These are phyloP conservation scores for Macrotrachela quadricornifera DNA, from an alignment of 1,140 invertebrate species.

Conservation along the genomic window DNA sequence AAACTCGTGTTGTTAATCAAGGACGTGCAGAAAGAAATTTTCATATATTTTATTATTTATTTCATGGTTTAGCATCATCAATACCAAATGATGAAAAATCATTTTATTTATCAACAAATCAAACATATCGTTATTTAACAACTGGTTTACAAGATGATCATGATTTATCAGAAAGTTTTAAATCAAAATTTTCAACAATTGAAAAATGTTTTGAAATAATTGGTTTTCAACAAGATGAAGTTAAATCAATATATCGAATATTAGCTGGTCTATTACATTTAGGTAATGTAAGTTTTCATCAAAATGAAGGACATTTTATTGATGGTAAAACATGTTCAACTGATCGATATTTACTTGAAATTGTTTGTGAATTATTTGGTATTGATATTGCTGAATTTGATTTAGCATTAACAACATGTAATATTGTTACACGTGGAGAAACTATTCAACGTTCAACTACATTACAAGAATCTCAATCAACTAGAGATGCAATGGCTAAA, in stretches of 20 bases:
- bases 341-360: background rate
- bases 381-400: slow-evolving; percentile 52
- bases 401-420: slow-evolving; percentile 56
- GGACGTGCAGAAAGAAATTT: slow-evolving; percentile 58
- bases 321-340: slow-evolving; percentile 40
- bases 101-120: no score
- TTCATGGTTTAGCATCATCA: slow-evolving; percentile 42
- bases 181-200: slow-evolving; percentile 25
- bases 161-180: background rate
- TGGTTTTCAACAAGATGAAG: slow-evolving; percentile 36
- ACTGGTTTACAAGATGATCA: no score
- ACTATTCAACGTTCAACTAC: slow-evolving; percentile 54
- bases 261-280: slow-evolving; percentile 53
- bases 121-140: no score
- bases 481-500: slow-evolving; percentile 91
- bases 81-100: no score
- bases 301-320: slow-evolving; percentile 43
- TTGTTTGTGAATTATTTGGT: slow-evolving; percentile 38
- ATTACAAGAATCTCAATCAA: slow-evolving; percentile 53
- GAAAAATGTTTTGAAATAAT: slow-evolving; percentile 28
- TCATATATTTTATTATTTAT: slow-evolving; percentile 63
- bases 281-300: slow-evolving; percentile 53
- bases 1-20: slow-evolving; percentile 57
- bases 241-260: slow-evolving; percentile 50
- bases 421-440: slow-evolving; percentile 56